phyloP scores from a whole-genome alignment of 2,113 vertebrate genomes.

The Natator depressus region DNA sequence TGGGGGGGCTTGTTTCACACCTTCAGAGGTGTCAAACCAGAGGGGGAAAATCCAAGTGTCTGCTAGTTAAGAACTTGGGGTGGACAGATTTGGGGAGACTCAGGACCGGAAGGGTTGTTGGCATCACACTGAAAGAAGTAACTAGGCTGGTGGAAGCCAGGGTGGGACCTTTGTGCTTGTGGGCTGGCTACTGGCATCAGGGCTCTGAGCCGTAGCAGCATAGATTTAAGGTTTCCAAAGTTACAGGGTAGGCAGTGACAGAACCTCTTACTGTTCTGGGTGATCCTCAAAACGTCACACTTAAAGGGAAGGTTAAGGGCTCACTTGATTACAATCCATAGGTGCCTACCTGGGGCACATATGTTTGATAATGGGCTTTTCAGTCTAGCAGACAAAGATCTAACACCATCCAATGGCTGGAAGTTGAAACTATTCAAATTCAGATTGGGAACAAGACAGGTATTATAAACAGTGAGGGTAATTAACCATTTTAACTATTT shows the following conservation, averaged over 20 bases:
- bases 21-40: not conserved
- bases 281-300: not conserved
- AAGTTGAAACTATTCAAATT: not conserved
- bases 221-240: not conserved
- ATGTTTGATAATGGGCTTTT: not conserved
- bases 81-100: not conserved
- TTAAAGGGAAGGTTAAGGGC: not conserved
- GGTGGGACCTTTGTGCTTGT: not conserved
- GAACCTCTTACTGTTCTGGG: not conserved
- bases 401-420: not conserved
- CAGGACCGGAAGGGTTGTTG: not conserved
- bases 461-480: not conserved
- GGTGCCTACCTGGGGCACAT: not conserved
- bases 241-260: not conserved
- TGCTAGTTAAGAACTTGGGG: not conserved
- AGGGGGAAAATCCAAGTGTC: not conserved
- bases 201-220: not conserved
- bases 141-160: not conserved
- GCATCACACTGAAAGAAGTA: not conserved
- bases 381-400: not conserved
- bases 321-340: not conserved
- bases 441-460: not conserved
- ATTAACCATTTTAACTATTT: not conserved
- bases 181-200: not conserved
- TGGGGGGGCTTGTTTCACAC: not conserved